Percentiles rank a stretch among this genome's conserved stretches.
Evolutionary conservation across 2,888 invertebrate genomes (phyloP).

Genomic region (Cosmorhoe ocellata): DNA sequence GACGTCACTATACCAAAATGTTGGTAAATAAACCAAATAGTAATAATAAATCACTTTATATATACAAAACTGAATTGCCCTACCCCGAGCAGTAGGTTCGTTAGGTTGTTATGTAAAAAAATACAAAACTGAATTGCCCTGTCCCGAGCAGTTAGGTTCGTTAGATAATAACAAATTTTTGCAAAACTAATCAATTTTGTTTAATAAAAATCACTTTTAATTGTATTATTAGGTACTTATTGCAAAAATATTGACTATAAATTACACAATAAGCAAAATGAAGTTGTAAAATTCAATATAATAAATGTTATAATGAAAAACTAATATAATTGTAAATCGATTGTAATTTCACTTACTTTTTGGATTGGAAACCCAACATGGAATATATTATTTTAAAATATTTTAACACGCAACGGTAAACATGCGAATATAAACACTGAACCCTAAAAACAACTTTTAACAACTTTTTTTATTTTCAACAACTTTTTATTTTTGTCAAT

Average conservation of each 20-base stretch:
- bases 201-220: too few relatives aligned
- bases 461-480: constrained; percentile 20
- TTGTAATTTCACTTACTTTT: constrained; percentile 69
- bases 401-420: constrained; percentile 63
- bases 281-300: too few relatives aligned
- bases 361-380: constrained; percentile 69
- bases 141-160: too few relatives aligned
- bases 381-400: constrained; percentile 57
- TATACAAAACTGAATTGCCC: too few relatives aligned
- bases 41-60: neutral
- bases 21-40: constrained; percentile 2
- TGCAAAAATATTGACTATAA: too few relatives aligned
- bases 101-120: too few relatives aligned
- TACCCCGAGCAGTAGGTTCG: too few relatives aligned
- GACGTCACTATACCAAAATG: constrained; percentile 64
- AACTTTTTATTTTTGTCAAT: constrained; percentile 17
- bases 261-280: too few relatives aligned
- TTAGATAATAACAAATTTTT: too few relatives aligned
- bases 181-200: too few relatives aligned
- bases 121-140: too few relatives aligned
- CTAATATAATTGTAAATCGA: neutral
- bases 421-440: constrained; percentile 53
- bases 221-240: too few relatives aligned
- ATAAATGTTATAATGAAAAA: neutral
- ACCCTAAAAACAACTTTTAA: constrained; percentile 4